Conservation (phyloP, 2,888 invertebrate species). For the Lottia gigantea region DNA sequence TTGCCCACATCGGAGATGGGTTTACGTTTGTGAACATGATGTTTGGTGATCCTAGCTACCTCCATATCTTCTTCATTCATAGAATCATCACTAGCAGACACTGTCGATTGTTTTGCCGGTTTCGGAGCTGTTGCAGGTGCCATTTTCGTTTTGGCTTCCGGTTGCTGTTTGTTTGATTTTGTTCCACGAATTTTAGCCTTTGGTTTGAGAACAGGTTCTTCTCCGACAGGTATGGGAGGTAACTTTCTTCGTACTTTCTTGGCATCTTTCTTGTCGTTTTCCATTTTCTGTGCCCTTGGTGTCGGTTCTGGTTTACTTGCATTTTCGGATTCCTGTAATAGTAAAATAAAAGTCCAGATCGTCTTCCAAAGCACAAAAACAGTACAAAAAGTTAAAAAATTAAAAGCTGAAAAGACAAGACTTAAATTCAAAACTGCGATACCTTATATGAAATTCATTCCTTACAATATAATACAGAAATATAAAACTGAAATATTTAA, state of each 20-base stretch:
- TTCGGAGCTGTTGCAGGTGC: background rate
- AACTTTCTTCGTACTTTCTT: conserved; percentile 55
- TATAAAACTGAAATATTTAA: background rate
- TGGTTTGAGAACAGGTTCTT: conserved; percentile 39
- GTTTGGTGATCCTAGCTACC: conserved; percentile 45
- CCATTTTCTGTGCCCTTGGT: too few species aligned
- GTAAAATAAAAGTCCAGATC: too few species aligned
- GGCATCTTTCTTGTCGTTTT: conserved; percentile 33
- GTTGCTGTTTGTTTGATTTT: conserved; percentile 25
- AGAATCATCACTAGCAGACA: conserved; percentile 49
- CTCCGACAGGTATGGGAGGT: conserved; percentile 56
- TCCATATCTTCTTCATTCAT: conserved; percentile 60
- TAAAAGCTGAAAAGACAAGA: too few species aligned
- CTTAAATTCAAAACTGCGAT: too few species aligned
- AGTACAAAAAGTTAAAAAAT: too few species aligned
- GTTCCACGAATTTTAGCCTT: conserved; percentile 29
- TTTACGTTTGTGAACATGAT: conserved; percentile 27
- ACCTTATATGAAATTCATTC: too few species aligned
- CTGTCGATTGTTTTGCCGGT: conserved; percentile 20
- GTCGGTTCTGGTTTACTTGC: too few species aligned
- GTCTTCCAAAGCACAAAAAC: too few species aligned
- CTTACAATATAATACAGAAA: too few species aligned
- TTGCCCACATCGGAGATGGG: conserved; percentile 30
- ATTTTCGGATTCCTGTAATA: too few species aligned
- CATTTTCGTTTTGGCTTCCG: background rate